Conservation (phyloP, 2,113 vertebrate genomes). For the Campylorhamphus procurvoides region DNA sequence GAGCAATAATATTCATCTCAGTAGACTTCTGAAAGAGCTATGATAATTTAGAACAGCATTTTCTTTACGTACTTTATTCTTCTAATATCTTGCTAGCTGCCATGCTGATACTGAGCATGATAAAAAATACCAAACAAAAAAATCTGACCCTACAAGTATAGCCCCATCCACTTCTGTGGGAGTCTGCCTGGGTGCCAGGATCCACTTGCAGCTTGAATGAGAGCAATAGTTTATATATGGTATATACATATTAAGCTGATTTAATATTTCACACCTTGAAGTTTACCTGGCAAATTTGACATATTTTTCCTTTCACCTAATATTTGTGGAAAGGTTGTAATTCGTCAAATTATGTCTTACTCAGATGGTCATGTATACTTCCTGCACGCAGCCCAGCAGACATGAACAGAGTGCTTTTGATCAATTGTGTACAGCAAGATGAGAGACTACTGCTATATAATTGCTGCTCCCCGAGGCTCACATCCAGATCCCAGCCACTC, state of each 20-base stretch:
- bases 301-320: neutral
- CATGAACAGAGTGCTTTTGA: neutral
- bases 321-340: neutral
- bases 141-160: neutral
- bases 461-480: neutral
- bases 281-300: neutral
- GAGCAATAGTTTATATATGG: neutral
- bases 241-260: neutral
- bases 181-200: neutral
- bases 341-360: neutral
- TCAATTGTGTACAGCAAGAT: neutral
- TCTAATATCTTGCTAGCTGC: neutral
- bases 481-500: neutral
- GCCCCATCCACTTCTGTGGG: neutral
- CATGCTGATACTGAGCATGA: neutral
- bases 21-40: neutral
- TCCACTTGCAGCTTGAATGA: neutral
- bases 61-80: neutral
- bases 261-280: neutral
- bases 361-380: neutral
- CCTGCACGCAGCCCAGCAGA: neutral
- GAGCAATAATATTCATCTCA: neutral
- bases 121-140: neutral
- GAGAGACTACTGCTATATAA: fast-evolving
- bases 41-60: neutral